Percentiles rank a stretch among this genome's conserved stretches.
phyloP scores from a whole-genome alignment of 2,113 vertebrate genomes.

The Peucedramus taeniatus region DNA sequence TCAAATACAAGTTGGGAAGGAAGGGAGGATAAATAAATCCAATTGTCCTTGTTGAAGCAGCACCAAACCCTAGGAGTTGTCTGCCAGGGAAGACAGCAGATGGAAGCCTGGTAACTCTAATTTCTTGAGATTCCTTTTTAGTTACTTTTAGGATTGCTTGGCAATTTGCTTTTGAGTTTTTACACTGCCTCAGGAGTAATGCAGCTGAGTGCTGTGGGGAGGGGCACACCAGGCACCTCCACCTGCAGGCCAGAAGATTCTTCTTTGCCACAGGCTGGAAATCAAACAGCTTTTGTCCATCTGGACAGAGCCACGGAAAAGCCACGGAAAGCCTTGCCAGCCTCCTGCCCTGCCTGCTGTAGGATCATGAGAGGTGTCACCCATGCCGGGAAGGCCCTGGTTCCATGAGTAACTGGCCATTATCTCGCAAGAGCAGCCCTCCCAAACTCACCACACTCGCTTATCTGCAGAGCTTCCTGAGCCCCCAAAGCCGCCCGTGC shows the following conservation, averaged over 20 bases:
- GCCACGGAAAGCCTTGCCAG: neutral
- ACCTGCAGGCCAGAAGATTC: neutral
- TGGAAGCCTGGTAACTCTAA: neutral
- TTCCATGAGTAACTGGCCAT: neutral
- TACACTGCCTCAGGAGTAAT: neutral
- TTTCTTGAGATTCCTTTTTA: neutral
- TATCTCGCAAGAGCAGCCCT: neutral
- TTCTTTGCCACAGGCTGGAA: neutral
- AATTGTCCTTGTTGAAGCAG: neutral
- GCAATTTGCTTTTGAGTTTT: neutral
- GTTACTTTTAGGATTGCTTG: neutral
- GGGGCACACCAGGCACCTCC: neutral
- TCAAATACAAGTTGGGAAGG: neutral
- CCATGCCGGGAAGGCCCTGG: neutral
- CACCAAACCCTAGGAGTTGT: neutral
- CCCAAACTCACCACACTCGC: neutral
- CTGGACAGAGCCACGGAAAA: rapidly evolving
- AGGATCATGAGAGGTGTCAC: neutral
- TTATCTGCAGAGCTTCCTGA: neutral
- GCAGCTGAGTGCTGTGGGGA: neutral
- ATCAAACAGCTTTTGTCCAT: neutral
- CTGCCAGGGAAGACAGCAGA: neutral
- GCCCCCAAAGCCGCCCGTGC: neutral
- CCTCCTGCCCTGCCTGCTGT: neutral
- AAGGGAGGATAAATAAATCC: too few species aligned